A percentile compares a stretch with the other conserved stretches of the same genome.
Conservation (phyloP, 2,113 vertebrate species). For the Nannobrachium achirus region DNA sequence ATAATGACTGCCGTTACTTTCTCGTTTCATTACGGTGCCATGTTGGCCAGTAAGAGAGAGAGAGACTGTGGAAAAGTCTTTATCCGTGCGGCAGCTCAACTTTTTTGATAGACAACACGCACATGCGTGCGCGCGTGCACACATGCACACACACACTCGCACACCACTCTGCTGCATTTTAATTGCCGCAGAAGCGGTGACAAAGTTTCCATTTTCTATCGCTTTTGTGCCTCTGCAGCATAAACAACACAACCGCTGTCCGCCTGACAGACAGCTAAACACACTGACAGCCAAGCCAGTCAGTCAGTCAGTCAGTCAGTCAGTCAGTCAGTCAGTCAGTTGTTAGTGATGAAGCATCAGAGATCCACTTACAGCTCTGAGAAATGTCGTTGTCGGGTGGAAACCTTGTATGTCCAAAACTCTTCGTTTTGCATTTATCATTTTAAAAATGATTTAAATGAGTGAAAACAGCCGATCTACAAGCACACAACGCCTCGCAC, state of each 20-base stretch:
- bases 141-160: neutral
- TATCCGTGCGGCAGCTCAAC: conserved; percentile 19
- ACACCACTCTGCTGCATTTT: no score
- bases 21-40: conserved; percentile 13
- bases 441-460: no score
- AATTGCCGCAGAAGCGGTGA: conserved; percentile 1
- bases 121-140: neutral
- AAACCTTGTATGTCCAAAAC: no score
- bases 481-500: no score
- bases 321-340: conserved; percentile 25
- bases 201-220: neutral
- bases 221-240: conserved; percentile 43
- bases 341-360: conserved; percentile 71
- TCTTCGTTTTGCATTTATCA: no score
- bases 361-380: conserved; percentile 64
- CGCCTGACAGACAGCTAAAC: conserved; percentile 56
- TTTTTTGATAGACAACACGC: neutral
- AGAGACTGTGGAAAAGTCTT: conserved; percentile 34
- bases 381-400: no score
- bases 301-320: no score
- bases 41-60: conserved; percentile 6
- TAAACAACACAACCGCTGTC: conserved; percentile 66
- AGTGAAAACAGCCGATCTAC: no score
- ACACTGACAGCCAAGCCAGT: conserved; percentile 45
- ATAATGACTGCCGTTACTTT: conserved; percentile 35